Base-by-base conservation (phyloP, 2,888 invertebrate genomes). In the Drosophila aldrichi region DNA sequence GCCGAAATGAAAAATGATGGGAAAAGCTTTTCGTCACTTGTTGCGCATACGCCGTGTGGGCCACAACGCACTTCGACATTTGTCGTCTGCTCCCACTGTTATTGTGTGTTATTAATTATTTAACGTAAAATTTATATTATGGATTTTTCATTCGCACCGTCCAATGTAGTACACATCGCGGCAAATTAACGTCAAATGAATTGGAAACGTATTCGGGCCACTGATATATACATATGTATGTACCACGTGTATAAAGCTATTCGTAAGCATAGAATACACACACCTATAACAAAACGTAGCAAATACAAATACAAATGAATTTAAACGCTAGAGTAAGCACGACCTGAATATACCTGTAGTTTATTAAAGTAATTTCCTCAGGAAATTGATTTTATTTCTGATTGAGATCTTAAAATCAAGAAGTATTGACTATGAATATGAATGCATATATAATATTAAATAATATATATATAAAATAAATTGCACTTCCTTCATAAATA, bases 41-140 rank as follows among this genome's bases (percentile, higher is more conserved):
- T 85, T 85, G 89, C 84, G 90, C 89, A 85, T 89, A 75, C 88
- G 84, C 88, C 89, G 74, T 81, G 74, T 78, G 54, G 55, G 29
- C 51, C n/a, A 55, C 34, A 18, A n/a, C 10, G 40, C 56, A 59
- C 43, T 57, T 51, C 14, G 44, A 22, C 44, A 49, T 51, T 55
- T 59, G 60, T 51, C 38, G 36, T 12, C 54, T 49, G 29, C 48
- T 25, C 16, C 29, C 9, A 12, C 29, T 20, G 32, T 22, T 57
- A 34, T 72, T 59, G 59, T 22, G n/a, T 10, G 22, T 32, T 59
- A 83, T 87, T 73, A 81, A 81, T 66, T 68, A 81, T 81, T 73
- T 70, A 87, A 69, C 73, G 57, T 78, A 74, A 71, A 77, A 69
- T 74, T 65, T 72, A 40, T 48, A 25, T 72, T 78, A 87, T 84